phyloP scores from a whole-genome alignment of 2,797 vertebrate genomes.

The Falco biarmicus region DNA sequence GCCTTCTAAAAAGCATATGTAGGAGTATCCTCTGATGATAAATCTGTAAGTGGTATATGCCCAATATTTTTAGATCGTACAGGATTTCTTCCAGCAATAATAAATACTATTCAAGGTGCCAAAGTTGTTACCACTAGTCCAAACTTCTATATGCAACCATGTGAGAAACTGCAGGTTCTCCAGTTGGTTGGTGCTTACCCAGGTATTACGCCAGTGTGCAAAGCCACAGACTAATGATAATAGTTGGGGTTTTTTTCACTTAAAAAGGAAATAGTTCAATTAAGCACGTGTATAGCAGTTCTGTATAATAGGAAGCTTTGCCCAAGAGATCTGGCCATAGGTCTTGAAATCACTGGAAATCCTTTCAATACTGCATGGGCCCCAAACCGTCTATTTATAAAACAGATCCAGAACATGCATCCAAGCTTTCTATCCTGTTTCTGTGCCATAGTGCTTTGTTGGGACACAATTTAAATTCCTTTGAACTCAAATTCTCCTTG shows the following conservation, averaged over 20 bases:
- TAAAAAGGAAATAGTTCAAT: background rate
- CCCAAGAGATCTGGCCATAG: background rate
- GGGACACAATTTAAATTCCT: background rate
- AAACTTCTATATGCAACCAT: background rate
- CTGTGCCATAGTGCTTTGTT: background rate
- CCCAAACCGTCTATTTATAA: background rate
- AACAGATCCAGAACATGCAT: background rate
- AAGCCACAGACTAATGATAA: background rate
- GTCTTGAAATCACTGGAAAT: slow-evolving; percentile 1
- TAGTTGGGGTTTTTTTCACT: background rate
- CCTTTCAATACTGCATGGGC: background rate
- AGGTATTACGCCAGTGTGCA: background rate
- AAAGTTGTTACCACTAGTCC: background rate
- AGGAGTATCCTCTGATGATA: background rate
- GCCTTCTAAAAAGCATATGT: background rate
- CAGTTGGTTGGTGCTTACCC: background rate
- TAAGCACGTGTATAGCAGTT: background rate
- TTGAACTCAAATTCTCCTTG: slow-evolving; percentile 19
- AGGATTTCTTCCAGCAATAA: background rate
- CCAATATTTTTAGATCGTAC: background rate
- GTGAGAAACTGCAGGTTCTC: background rate
- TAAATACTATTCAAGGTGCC: background rate
- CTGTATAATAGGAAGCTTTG: background rate
- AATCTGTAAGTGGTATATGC: background rate
- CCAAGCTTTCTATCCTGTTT: background rate